Conservation (phyloP, 2,888 invertebrate genomes). For the Rutpela maculata region DNA sequence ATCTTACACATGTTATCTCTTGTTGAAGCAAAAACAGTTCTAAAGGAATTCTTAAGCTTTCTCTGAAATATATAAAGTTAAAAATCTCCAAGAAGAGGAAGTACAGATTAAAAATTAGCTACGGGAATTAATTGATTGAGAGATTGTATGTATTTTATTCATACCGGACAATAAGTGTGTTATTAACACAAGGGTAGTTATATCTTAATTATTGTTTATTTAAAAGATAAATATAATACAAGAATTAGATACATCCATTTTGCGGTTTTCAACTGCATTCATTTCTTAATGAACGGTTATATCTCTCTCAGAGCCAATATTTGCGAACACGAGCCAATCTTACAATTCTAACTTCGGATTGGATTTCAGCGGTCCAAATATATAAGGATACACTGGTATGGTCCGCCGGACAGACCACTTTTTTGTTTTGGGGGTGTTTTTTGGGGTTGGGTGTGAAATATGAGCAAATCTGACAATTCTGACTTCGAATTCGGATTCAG, state of each 20-base stretch:
- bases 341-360: too few relatives aligned
- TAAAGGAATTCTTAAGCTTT: background rate
- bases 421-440: too few relatives aligned
- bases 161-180: background rate
- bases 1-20: background rate
- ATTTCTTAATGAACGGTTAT: background rate
- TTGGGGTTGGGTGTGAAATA: too few relatives aligned
- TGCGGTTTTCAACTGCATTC: background rate
- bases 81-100: background rate
- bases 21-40: background rate
- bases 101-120: background rate
- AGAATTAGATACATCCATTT: background rate
- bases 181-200: background rate
- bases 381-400: too few relatives aligned
- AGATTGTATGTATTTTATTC: background rate
- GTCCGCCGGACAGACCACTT: too few relatives aligned
- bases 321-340: too few relatives aligned
- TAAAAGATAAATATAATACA: constrained; percentile 2
- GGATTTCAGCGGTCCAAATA: too few relatives aligned
- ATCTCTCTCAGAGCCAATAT: too few relatives aligned
- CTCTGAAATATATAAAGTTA: background rate
- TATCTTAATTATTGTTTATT: background rate
- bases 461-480: too few relatives aligned
- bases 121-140: background rate
- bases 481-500: too few relatives aligned